Percentiles rank a stretch among this genome's conserved stretches.
These are phyloP conservation scores for Ectemnius cavifrons DNA, from an alignment of 2,888 invertebrate species.

Conservation along the genomic window DNA sequence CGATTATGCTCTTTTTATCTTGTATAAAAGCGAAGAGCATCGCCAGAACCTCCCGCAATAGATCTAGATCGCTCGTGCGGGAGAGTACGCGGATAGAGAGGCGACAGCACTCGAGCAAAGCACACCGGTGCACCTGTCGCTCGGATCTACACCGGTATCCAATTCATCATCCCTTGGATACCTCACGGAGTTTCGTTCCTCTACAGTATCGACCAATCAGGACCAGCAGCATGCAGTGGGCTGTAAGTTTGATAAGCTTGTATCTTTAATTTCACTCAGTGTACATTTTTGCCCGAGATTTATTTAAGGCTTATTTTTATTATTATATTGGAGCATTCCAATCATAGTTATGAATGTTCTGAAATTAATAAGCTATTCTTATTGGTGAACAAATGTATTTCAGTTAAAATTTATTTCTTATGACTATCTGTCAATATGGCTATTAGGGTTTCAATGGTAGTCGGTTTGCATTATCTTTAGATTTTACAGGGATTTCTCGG, in stretches of 20 bases:
- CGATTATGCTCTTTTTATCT: constrained; percentile 68
- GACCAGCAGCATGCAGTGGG: neutral
- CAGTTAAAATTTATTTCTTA: too few relatives aligned
- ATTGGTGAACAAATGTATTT: too few relatives aligned
- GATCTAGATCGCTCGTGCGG: constrained; percentile 60
- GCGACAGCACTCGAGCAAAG: neutral
- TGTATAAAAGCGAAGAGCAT: constrained; percentile 71
- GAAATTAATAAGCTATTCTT: too few relatives aligned
- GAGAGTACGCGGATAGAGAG: neutral
- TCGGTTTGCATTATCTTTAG: too few relatives aligned
- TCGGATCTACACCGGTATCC: neutral
- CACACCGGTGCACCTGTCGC: neutral
- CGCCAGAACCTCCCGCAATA: constrained; percentile 63
- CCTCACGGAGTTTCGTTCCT: neutral
- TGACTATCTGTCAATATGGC: too few relatives aligned
- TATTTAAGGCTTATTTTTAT: neutral
- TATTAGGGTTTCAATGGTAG: too few relatives aligned
- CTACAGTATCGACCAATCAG: neutral
- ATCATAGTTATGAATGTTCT: too few relatives aligned
- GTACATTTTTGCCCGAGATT: neutral
- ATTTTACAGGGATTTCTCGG: too few relatives aligned
- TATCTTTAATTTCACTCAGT: neutral
- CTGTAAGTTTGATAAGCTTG: neutral
- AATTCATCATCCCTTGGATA: neutral
- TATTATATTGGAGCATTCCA: too few relatives aligned